Percentiles rank a stretch among this genome's conserved stretches.
phyloP scores from a whole-genome alignment of 2,113 vertebrate genomes.

The Ptyas mucosa region DNA sequence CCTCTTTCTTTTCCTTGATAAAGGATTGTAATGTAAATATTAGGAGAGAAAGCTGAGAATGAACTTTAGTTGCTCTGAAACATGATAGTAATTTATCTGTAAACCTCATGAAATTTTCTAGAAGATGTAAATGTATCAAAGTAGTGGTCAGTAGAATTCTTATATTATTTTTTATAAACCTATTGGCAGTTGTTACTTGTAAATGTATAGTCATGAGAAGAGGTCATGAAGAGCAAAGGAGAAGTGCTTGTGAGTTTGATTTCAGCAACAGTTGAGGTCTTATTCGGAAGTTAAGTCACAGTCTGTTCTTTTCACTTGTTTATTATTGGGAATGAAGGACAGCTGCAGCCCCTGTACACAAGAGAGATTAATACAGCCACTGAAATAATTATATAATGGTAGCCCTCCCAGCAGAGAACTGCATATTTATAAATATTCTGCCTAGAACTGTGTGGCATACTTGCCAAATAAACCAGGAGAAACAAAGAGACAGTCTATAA shows the following conservation, averaged over 20 bases:
- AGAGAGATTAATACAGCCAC: not conserved
- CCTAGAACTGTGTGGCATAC: not conserved
- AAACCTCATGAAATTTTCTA: not conserved
- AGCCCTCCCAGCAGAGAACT: not conserved
- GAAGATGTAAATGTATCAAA: not conserved
- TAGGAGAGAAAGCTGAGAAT: not conserved
- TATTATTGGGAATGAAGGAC: slow-evolving; percentile 54
- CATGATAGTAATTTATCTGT: not conserved
- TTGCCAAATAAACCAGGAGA: not conserved
- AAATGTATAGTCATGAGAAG: not conserved
- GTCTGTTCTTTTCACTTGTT: slow-evolving; percentile 58
- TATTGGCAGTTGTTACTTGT: not conserved
- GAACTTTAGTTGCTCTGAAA: not conserved
- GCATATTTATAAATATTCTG: slow-evolving; percentile 54
- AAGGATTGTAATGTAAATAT: not conserved
- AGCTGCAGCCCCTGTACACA: slow-evolving; percentile 50
- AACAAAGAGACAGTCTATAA: not conserved
- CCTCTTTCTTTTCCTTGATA: not conserved
- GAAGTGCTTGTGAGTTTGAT: not conserved
- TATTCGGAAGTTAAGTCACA: slow-evolving; percentile 49
- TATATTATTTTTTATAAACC: not conserved
- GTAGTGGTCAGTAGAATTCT: not conserved
- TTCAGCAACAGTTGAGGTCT: not conserved
- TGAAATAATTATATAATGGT: slow-evolving; percentile 3
- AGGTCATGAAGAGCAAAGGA: not conserved